These are phyloP conservation scores for Allobates femoralis DNA, from an alignment of 2,797 vertebrate genomes.

Conservation along the genomic window DNA sequence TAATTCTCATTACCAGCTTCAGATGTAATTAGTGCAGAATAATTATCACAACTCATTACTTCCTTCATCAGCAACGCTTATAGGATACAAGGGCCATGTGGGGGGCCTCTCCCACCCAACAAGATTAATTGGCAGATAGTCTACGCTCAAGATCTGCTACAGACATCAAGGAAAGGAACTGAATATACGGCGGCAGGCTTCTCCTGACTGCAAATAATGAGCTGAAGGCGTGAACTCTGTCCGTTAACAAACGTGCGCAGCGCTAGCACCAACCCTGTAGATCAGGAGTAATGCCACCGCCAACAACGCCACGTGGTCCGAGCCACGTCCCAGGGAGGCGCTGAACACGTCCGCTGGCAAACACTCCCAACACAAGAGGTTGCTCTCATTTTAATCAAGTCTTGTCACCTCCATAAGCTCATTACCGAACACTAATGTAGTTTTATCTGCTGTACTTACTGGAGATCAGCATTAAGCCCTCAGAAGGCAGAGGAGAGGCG, in stretches of 20 bases:
- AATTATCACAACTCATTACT: background rate
- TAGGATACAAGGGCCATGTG: background rate
- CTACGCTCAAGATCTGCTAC: background rate
- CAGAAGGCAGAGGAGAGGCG: constrained; percentile 40
- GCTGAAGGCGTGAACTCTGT: background rate
- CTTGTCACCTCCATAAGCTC: constrained; percentile 9
- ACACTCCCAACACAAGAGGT: constrained; percentile 22
- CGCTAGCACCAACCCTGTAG: background rate
- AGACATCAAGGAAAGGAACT: background rate
- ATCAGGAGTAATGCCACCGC: background rate
- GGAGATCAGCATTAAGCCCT: constrained; percentile 61
- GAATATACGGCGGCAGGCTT: background rate
- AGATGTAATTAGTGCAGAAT: background rate
- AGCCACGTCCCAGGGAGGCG: background rate
- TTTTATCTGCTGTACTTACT: constrained; percentile 30
- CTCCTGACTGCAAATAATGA: background rate
- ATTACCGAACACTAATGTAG: constrained; percentile 44
- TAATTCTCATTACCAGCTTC: background rate
- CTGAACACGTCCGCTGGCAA: background rate
- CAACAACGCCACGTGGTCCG: background rate
- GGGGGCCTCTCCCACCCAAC: background rate
- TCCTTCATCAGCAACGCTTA: background rate
- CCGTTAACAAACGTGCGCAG: background rate
- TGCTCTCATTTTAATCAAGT: constrained; percentile 49
- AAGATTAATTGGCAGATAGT: background rate